phyloP scores from a whole-genome alignment of 2,888 invertebrate species.

The Sthenelais limicola region DNA sequence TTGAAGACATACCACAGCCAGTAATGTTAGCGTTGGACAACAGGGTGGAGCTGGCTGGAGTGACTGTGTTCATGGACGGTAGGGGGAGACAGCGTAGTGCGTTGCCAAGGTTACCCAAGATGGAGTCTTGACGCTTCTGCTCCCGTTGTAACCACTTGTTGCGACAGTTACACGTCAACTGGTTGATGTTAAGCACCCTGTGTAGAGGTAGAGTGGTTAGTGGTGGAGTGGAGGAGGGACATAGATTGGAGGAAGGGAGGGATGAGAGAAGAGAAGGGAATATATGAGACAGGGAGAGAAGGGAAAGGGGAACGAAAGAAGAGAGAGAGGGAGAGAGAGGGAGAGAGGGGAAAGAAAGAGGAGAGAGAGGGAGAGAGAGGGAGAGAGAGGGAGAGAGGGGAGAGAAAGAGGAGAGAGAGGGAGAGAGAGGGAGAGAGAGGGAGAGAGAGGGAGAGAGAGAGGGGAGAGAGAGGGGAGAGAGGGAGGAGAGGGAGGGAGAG shows the following conservation, averaged over 20 bases:
- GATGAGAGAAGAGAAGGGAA: constrained; percentile 1
- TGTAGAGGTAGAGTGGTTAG: background rate
- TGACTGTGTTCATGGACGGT: background rate
- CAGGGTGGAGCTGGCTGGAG: no score
- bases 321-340: background rate
- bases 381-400: background rate
- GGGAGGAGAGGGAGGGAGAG: background rate
- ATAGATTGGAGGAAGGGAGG: background rate
- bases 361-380: background rate
- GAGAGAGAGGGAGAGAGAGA: background rate
- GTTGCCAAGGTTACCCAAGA: constrained; percentile 32
- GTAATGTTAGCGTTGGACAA: background rate
- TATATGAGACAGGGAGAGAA: background rate
- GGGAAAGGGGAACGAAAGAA: background rate
- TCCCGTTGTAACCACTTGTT: constrained; percentile 53
- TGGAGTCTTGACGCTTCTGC: background rate
- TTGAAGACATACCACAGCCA: constrained; percentile 11
- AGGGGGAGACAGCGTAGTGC: background rate
- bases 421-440: background rate
- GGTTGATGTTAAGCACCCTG: constrained; percentile 51
- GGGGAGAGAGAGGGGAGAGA: background rate
- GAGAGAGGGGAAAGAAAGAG: background rate
- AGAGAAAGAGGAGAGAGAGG: background rate
- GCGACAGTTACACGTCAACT: constrained; percentile 56
- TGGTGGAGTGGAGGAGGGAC: background rate